Base-by-base conservation (phyloP, 2,888 invertebrate genomes). In the Cheilosia soror region DNA sequence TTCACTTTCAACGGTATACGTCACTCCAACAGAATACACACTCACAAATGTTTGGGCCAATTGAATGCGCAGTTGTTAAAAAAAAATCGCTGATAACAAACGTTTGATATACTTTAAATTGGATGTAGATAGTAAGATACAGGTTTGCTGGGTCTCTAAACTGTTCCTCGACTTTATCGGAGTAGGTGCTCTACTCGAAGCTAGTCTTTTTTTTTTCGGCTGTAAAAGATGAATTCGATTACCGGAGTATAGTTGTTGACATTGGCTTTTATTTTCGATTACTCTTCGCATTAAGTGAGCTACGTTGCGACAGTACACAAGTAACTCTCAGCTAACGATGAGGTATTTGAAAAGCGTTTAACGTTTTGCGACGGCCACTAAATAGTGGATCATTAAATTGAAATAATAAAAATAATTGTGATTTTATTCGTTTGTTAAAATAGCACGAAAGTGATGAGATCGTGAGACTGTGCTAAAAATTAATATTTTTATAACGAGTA, bases 311-410 rank as follows among this genome's bases (percentile, higher is more conserved):
- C 83, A 84, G 83, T 79, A 37, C 25, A 33, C 25, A 5, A 53
- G 13, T 65, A 73, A 65, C 69, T 15, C n/a, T 40, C 83, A 68
- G 49, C 57, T 42, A 51, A 37, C 51, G 13, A 79, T 66, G 78
- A 40, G n/a, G 71, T 62, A 37, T 69, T 57, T 51, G 49, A 31
- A 44, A 53, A 47, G 58, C 60, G 9, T 44, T 65, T 40, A 55
- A 69, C 9, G 11, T 49, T 47, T 6, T 55, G 20, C n/a, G 62
- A 51, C 40, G 31, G 5, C 33, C n/a, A 29, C n/a, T 9, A 6
- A 27, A 27, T 20, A 40, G 31, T 37, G 15, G n/a, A 33, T 25
- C 31, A 37, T 27, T 51, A 7, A 7, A 0, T n/a, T n/a, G 7
- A 6, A 49, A 31, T 15, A 15, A 62, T 6, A 27, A 27, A 57